phyloP scores from a whole-genome alignment of 92 coral and sea anemone species.

The Porites cylindrica region DNA sequence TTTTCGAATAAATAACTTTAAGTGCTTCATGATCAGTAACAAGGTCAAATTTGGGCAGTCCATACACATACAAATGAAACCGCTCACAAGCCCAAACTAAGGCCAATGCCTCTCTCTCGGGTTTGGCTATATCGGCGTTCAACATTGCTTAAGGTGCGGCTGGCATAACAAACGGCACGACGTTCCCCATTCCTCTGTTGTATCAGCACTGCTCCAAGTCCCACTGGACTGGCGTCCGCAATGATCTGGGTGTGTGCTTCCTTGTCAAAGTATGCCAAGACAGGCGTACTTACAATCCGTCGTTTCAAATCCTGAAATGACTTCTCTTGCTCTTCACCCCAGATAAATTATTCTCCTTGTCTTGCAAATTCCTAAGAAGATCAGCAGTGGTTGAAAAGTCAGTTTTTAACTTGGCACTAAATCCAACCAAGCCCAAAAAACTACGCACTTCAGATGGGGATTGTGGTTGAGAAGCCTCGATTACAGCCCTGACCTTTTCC shows the following conservation, averaged over 20 bases:
- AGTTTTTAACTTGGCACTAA: slow-evolving; percentile 1
- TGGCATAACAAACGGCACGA: slow-evolving; percentile 41
- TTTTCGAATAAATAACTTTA: slow-evolving; percentile 46
- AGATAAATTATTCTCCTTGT: neutral
- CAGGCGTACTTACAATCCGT: slow-evolving; percentile 31
- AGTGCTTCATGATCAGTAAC: slow-evolving; percentile 23
- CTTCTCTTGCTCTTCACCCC: slow-evolving; percentile 22
- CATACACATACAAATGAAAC: slow-evolving; percentile 58
- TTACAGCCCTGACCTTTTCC: slow-evolving; percentile 22
- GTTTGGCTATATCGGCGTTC: slow-evolving; percentile 63
- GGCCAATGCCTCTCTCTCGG: slow-evolving; percentile 53
- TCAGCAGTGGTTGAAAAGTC: neutral
- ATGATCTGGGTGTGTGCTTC: slow-evolving; percentile 41
- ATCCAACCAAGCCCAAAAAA: slow-evolving; percentile 24
- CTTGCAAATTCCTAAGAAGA: neutral
- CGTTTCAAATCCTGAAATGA: slow-evolving; percentile 27
- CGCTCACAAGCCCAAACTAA: slow-evolving; percentile 65
- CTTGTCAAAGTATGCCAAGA: slow-evolving; percentile 36
- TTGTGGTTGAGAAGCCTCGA: slow-evolving; percentile 6
- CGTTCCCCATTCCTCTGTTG: slow-evolving; percentile 22
- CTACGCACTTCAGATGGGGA: slow-evolving; percentile 29
- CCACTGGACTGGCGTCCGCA: slow-evolving; percentile 48
- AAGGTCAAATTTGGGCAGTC: neutral
- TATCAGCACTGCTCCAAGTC: slow-evolving; percentile 19
- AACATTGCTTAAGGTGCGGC: slow-evolving; percentile 25